phyloP scores from a whole-genome alignment of 2,113 vertebrate genomes.

The Pluvianellus socialis region DNA sequence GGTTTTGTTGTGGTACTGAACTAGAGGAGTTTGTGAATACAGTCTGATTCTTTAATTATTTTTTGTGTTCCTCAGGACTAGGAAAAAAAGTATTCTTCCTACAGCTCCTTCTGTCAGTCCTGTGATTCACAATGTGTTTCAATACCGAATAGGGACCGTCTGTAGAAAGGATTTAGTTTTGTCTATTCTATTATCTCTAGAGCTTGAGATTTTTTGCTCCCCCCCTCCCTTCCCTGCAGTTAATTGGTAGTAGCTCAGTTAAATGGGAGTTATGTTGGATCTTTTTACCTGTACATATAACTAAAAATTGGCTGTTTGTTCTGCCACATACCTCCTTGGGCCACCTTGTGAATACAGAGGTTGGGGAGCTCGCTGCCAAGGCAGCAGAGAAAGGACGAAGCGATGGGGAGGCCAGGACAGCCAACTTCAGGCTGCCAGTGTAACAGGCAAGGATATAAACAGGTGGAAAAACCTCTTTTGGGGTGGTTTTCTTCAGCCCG shows the following conservation, averaged over 20 bases:
- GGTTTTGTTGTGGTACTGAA: background rate
- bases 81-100: background rate
- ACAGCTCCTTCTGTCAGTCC: background rate
- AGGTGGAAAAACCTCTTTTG: background rate
- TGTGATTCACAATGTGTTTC: background rate
- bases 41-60: background rate
- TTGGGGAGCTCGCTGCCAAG: background rate
- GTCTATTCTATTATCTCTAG: background rate
- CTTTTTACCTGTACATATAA: background rate
- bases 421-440: background rate
- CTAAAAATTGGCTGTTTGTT: background rate
- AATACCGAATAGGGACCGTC: background rate
- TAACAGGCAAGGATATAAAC: background rate
- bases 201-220: background rate
- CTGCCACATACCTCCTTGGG: background rate
- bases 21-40: background rate
- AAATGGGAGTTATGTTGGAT: background rate
- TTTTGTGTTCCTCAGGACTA: background rate
- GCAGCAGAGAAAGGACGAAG: background rate
- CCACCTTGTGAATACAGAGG: background rate
- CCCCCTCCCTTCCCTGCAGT: background rate
- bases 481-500: background rate
- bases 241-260: background rate
- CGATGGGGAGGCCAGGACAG: rapidly evolving
- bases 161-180: background rate